A percentile compares a stretch with the other conserved stretches of the same genome.
Evolutionary conservation across 37 sponge, comb jelly and placozoan species (phyloP).

Genomic region (Oscarella lobularis): DNA sequence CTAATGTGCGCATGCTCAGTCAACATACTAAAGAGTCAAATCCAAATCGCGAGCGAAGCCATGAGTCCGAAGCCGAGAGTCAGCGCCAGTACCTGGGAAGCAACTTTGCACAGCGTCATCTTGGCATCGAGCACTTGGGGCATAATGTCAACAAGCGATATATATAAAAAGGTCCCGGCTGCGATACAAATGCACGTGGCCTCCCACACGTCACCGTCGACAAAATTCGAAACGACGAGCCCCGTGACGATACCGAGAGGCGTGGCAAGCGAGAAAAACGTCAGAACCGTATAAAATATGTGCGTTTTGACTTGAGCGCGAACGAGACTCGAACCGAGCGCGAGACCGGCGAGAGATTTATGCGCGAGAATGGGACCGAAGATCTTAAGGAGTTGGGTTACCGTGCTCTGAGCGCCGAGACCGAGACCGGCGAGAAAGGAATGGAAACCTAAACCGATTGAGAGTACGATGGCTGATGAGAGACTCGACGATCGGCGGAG

Average conservation of each 20-base stretch:
- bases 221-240: not conserved
- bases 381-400: not conserved
- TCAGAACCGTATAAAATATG: not conserved
- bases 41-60: not conserved
- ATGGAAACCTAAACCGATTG: not conserved
- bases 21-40: not conserved
- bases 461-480: not conserved
- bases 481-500: too few species aligned
- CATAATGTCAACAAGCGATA: not conserved
- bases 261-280: not conserved
- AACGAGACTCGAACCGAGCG: not conserved
- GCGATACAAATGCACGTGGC: not conserved
- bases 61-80: not conserved
- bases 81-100: not conserved
- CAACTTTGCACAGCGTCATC: not conserved
- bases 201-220: not conserved
- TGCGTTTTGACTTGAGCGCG: not conserved
- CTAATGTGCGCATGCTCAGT: too few species aligned
- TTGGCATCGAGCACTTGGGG: not conserved
- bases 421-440: not conserved
- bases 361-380: not conserved
- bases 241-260: not conserved
- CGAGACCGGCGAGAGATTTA: not conserved
- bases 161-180: not conserved
- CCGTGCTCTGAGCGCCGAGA: not conserved